Percentiles rank a stretch among this genome's conserved stretches.
phyloP scores from a whole-genome alignment of 2,113 vertebrate genomes.

The Heptranchias perlo region DNA sequence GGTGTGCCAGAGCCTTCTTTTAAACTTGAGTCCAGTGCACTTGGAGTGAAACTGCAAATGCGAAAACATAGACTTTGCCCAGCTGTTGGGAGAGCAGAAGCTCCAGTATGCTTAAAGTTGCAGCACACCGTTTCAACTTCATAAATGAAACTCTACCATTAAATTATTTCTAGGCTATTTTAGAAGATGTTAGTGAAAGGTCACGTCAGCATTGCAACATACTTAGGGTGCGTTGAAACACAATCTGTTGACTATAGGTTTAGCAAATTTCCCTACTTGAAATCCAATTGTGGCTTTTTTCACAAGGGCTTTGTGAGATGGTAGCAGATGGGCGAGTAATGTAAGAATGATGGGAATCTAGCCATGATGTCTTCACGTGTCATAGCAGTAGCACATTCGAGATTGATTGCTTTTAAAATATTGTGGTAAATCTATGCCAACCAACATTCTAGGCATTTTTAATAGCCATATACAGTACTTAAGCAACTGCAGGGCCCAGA shows the following conservation, averaged over 20 bases:
- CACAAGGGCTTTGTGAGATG: not conserved
- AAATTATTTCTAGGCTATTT: not conserved
- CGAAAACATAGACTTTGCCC: not conserved
- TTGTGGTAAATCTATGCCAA: not conserved
- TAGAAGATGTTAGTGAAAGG: not conserved
- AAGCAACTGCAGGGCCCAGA: not conserved
- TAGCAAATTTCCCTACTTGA: not conserved
- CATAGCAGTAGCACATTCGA: not conserved
- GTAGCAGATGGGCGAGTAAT: not conserved
- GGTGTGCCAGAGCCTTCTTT: not conserved
- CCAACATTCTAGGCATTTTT: not conserved
- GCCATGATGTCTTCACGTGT: not conserved
- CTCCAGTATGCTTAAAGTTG: not conserved
- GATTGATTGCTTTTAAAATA: slow-evolving; percentile 3
- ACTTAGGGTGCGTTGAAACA: not conserved
- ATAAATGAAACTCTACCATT: not conserved
- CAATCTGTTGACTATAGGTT: not conserved
- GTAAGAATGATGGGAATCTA: slow-evolving; percentile 9
- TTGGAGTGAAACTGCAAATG: not conserved
- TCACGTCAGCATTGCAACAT: not conserved
- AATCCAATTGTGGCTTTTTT: not conserved
- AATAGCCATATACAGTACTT: not conserved
- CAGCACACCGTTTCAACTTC: not conserved
- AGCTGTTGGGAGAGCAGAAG: not conserved
- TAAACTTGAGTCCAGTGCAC: not conserved